phyloP scores from a whole-genome alignment of 2,113 vertebrate genomes.

The Chionomys nivalis region DNA sequence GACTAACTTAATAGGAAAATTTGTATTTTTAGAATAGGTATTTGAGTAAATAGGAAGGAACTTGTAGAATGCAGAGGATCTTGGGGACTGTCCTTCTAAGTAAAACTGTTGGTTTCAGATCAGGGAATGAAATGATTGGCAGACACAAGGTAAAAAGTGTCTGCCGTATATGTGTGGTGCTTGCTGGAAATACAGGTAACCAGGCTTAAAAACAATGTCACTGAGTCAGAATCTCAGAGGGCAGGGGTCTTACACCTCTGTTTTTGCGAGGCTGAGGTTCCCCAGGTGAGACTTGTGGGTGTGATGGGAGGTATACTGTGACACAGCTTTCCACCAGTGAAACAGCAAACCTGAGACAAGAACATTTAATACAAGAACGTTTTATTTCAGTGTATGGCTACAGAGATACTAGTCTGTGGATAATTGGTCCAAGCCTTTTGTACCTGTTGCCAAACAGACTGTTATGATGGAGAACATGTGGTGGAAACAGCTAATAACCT shows the following conservation, averaged over 20 bases:
- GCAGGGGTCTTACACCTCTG: not conserved
- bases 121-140: not conserved
- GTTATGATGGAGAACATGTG: too few species aligned
- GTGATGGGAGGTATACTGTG: not conserved
- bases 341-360: not conserved
- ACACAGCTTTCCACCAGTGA: not conserved
- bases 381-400: not conserved
- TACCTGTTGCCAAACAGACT: not conserved
- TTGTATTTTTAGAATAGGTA: conserved; percentile 23
- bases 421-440: not conserved
- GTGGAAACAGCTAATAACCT: not conserved
- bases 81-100: not conserved
- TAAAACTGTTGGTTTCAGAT: conserved; percentile 27
- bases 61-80: not conserved
- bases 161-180: not conserved
- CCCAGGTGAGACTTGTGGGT: not conserved
- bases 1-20: not conserved
- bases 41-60: not conserved
- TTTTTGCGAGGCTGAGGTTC: not conserved
- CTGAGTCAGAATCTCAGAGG: not conserved
- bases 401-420: not conserved
- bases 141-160: not conserved
- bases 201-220: not conserved
- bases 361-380: not conserved
- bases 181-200: conserved; percentile 11